A percentile compares a stretch with the other conserved stretches of the same genome.
Conservation (phyloP, 2,797 vertebrate species). For the Trachurus trachurus region DNA sequence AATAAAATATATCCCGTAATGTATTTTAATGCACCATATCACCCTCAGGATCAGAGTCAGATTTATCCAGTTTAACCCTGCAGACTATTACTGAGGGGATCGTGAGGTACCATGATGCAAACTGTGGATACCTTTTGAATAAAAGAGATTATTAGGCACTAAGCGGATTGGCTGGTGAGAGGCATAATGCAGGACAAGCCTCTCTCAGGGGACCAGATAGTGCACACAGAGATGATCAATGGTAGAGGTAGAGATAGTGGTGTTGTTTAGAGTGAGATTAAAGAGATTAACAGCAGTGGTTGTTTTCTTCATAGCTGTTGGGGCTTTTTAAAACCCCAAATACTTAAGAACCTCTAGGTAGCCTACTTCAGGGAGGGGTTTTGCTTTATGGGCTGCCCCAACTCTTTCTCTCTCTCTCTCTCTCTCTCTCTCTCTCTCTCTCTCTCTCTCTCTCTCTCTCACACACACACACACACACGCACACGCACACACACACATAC, state of each 20-base stretch:
- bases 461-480: no score
- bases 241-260: conserved; percentile 48
- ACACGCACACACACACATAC: background rate
- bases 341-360: conserved; percentile 34
- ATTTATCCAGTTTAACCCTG: conserved; percentile 19
- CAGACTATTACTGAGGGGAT: conserved; percentile 24
- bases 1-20: background rate
- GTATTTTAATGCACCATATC: conserved; percentile 11
- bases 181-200: conserved; percentile 56
- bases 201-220: conserved; percentile 42
- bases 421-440: no score
- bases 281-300: conserved; percentile 61
- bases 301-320: conserved; percentile 38
- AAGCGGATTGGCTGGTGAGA: conserved; percentile 81
- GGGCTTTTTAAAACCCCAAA: conserved; percentile 47
- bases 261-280: conserved; percentile 73
- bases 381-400: conserved; percentile 38
- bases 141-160: conserved; percentile 73
- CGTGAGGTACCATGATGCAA: conserved; percentile 49
- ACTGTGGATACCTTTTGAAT: conserved; percentile 62
- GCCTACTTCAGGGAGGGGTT: conserved; percentile 47
- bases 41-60: background rate
- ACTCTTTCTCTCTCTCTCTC: no score
- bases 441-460: no score
- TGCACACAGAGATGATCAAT: conserved; percentile 48